A percentile compares a stretch with the other conserved stretches of the same genome.
Conservation (phyloP, 2,888 invertebrate genomes). For the Ditula angustiorana region DNA sequence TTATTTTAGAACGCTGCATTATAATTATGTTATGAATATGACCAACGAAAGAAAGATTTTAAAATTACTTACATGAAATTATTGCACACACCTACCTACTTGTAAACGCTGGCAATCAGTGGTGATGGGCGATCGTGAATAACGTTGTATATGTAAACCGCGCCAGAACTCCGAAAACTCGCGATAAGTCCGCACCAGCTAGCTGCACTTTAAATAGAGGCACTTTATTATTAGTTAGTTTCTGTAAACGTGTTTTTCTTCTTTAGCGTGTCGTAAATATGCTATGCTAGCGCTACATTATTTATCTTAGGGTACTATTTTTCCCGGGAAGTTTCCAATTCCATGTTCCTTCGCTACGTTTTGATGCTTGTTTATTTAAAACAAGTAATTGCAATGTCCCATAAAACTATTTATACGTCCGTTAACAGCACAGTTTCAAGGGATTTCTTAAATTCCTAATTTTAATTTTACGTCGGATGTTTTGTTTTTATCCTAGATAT, state of each 20-base stretch:
- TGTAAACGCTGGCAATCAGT: neutral
- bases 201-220: slow-evolving; percentile 34
- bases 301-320: slow-evolving; percentile 25
- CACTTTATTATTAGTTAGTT: slow-evolving; percentile 39
- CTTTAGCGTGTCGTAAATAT: slow-evolving; percentile 39
- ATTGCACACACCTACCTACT: neutral
- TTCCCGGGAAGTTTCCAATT: slow-evolving; percentile 19
- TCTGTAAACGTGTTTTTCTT: slow-evolving; percentile 38
- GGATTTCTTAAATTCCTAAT: neutral
- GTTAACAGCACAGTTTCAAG: neutral
- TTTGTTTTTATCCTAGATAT: neutral
- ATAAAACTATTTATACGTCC: slow-evolving; percentile 20
- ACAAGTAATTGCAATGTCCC: slow-evolving; percentile 16
- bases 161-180: slow-evolving; percentile 24
- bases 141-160: slow-evolving; percentile 21
- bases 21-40: too few relatives aligned
- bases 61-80: neutral
- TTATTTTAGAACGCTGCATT: too few relatives aligned
- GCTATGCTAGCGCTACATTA: slow-evolving; percentile 32
- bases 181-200: slow-evolving; percentile 15
- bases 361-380: slow-evolving; percentile 22
- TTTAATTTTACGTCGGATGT: neutral
- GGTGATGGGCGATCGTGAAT: slow-evolving; percentile 13
- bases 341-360: slow-evolving; percentile 11
- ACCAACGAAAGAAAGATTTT: too few relatives aligned